These are phyloP conservation scores for Bothrops jararaca DNA, from an alignment of 2,113 vertebrate genomes.

Conservation along the genomic window DNA sequence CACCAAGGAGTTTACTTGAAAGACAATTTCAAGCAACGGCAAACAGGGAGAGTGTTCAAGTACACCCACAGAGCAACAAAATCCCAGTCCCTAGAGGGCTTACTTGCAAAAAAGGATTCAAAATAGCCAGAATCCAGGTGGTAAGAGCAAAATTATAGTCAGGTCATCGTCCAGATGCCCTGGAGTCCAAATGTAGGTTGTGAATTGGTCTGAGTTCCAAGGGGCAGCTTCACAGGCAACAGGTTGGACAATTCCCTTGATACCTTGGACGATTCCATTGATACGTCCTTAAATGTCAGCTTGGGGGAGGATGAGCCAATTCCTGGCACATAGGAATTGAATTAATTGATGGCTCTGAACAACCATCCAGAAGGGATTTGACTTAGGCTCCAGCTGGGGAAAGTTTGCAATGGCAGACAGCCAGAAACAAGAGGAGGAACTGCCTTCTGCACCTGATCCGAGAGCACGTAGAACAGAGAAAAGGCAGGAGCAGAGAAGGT, in stretches of 20 bases:
- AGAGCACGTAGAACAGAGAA: too few species aligned
- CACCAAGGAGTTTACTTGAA: neutral
- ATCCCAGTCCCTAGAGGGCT: neutral
- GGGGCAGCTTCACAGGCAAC: neutral
- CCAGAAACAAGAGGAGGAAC: too few species aligned
- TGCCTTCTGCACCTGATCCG: too few species aligned
- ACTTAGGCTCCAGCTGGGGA: too few species aligned
- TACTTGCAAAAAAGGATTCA: neutral
- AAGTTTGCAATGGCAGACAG: too few species aligned
- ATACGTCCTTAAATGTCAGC: too few species aligned
- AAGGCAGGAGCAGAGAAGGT: too few species aligned
- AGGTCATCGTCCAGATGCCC: neutral
- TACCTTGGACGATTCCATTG: too few species aligned
- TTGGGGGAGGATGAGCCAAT: too few species aligned
- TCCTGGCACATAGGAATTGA: too few species aligned
- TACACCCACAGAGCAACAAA: neutral
- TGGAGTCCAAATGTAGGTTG: neutral
- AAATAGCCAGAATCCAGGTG: neutral
- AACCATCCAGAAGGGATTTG: too few species aligned
- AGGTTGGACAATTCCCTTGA: neutral
- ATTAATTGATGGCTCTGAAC: too few species aligned
- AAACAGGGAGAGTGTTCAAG: neutral
- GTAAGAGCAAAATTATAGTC: neutral
- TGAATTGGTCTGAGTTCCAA: neutral
- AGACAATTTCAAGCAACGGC: neutral